These are phyloP conservation scores for Amphilophus citrinellus DNA, from an alignment of 2,113 vertebrate species.

Conservation along the genomic window DNA sequence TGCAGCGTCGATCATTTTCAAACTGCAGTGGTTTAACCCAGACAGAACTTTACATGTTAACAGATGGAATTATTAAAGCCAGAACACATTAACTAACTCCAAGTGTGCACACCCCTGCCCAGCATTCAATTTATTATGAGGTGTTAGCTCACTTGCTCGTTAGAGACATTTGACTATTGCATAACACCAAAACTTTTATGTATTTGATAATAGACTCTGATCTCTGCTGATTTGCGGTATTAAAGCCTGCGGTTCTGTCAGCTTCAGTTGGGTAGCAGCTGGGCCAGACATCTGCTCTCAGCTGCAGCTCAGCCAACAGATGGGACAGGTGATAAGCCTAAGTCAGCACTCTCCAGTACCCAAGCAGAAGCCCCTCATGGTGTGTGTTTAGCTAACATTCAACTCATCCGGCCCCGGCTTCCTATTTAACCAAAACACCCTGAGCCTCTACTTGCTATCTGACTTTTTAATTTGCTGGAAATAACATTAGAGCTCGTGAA, in stretches of 20 bases:
- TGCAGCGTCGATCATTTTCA: constrained; percentile 23
- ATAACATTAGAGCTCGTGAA: constrained; percentile 57
- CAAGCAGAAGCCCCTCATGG: constrained; percentile 53
- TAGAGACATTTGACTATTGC: constrained; percentile 23
- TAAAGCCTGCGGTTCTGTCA: constrained; percentile 44
- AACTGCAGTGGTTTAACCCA: constrained; percentile 29
- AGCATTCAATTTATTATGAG: constrained; percentile 20
- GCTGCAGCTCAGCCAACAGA: constrained; percentile 70
- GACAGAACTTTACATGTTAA: constrained; percentile 41
- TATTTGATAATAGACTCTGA: constrained; percentile 62
- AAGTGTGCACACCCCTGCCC: background rate
- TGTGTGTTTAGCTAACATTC: constrained; percentile 55
- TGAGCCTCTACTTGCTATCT: constrained; percentile 43
- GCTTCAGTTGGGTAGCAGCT: constrained; percentile 62
- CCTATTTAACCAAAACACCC: constrained; percentile 62
- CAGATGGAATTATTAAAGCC: constrained; percentile 32
- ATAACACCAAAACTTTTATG: constrained; percentile 33
- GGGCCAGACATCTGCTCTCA: constrained; percentile 74
- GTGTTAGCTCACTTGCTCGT: constrained; percentile 41
- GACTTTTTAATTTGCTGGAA: constrained; percentile 69
- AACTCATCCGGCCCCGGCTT: constrained; percentile 59
- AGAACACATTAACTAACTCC: constrained; percentile 13
- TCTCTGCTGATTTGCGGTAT: constrained; percentile 46
- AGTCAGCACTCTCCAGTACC: constrained; percentile 60
- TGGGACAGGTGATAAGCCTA: constrained; percentile 76